These are phyloP conservation scores for Ameiurus melas DNA, from an alignment of 2,113 vertebrate genomes.

Conservation along the genomic window DNA sequence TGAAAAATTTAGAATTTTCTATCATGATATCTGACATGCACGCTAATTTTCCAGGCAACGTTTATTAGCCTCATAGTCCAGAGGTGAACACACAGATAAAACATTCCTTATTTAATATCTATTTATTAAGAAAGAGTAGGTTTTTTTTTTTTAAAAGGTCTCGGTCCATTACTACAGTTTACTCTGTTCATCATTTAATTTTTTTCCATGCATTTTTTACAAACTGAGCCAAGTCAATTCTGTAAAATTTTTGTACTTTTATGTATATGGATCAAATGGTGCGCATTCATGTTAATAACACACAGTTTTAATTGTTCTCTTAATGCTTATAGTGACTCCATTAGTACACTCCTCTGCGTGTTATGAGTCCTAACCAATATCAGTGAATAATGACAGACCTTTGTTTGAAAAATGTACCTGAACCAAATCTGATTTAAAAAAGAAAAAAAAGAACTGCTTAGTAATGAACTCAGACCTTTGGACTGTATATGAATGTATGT, in stretches of 20 bases:
- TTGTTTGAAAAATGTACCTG: not conserved
- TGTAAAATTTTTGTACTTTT: not conserved
- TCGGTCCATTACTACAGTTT: not conserved
- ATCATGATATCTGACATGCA: not conserved
- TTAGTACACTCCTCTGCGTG: not conserved
- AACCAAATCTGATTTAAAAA: too few species aligned
- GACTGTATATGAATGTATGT: not conserved
- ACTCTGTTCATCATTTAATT: not conserved
- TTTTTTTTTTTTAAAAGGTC: not conserved
- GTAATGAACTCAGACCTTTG: not conserved
- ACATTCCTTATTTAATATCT: slow-evolving; percentile 33
- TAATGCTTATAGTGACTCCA: not conserved
- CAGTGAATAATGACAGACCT: not conserved
- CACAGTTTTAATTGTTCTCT: not conserved
- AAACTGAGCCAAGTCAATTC: not conserved
- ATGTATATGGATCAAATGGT: not conserved
- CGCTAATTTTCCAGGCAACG: not conserved
- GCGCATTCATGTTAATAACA: not conserved
- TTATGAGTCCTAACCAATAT: not conserved
- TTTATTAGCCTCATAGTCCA: not conserved
- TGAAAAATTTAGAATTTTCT: not conserved
- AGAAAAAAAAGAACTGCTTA: not conserved
- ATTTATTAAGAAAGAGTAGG: slow-evolving; percentile 29
- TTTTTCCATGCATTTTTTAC: not conserved
- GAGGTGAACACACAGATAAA: not conserved